Evolutionary conservation across 1,140 invertebrate species (phyloP).

Genomic region (Bombus pascuorum): DNA sequence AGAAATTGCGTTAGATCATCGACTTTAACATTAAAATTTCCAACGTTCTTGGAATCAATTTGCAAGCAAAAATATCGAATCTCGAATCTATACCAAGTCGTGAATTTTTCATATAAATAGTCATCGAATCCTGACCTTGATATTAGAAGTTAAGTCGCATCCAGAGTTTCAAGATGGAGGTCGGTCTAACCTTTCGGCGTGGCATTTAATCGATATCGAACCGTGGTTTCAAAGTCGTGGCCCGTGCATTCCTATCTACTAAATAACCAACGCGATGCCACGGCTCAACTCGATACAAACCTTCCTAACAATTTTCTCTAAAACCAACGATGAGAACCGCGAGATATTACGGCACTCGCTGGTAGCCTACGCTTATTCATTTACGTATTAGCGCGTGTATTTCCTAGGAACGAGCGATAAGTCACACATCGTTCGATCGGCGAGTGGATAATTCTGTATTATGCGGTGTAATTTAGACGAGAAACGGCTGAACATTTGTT

Average conservation of each 20-base stretch:
- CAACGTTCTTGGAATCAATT: not conserved
- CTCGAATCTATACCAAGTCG: not conserved
- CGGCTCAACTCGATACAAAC: not conserved
- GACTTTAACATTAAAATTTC: not conserved
- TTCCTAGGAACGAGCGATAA: not conserved
- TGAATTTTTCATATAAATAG: conserved; percentile 3
- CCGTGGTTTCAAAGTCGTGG: conserved; percentile 57
- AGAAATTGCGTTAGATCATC: not conserved
- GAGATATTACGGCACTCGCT: no score
- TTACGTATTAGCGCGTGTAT: no score
- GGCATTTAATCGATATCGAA: conserved; percentile 64
- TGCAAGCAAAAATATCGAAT: not conserved
- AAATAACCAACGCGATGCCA: not conserved
- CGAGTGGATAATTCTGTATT: no score
- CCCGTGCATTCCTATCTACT: not conserved
- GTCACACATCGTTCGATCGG: not conserved
- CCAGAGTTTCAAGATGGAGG: conserved; percentile 30
- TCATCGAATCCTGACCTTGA: conserved; percentile 16
- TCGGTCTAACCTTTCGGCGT: conserved; percentile 38
- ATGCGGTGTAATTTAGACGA: not conserved
- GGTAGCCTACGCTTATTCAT: not conserved
- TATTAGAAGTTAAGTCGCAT: not conserved
- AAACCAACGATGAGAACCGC: not conserved
- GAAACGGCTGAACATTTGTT: not conserved
- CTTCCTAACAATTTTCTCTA: not conserved